Evolutionary conservation across 2,888 invertebrate genomes (phyloP).

Genomic region (Tipula lateralis): DNA sequence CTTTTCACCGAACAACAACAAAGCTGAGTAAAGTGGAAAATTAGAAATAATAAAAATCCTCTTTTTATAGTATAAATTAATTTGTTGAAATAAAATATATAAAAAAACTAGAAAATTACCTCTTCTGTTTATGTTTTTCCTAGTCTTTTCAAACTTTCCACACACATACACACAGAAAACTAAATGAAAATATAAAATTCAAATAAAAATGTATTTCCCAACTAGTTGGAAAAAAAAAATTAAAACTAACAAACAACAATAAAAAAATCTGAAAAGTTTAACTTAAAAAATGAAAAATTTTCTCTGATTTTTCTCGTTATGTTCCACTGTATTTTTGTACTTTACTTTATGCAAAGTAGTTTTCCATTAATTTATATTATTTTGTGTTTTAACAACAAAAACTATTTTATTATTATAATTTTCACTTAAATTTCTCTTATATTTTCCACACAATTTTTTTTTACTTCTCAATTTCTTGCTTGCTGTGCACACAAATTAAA

Average conservation of each 20-base stretch:
- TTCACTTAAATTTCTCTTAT: constrained; percentile 1
- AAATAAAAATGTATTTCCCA: neutral
- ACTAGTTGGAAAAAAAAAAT: neutral
- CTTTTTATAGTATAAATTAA: neutral
- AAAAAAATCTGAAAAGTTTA: neutral
- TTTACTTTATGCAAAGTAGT: neutral
- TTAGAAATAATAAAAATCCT: neutral
- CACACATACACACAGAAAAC: neutral
- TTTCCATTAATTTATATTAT: neutral
- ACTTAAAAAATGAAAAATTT: neutral
- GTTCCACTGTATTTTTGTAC: neutral
- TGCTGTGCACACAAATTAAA: neutral
- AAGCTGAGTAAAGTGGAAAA: neutral
- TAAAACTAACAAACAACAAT: neutral
- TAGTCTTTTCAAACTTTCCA: neutral
- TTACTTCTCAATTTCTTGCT: neutral
- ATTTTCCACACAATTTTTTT: neutral
- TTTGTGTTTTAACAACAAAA: neutral
- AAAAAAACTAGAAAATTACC: neutral
- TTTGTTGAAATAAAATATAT: neutral
- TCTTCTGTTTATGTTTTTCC: neutral
- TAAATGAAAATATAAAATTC: neutral
- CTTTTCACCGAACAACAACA: neutral
- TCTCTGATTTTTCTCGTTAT: neutral
- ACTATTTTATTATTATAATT: neutral